A percentile compares a stretch with the other conserved stretches of the same genome.
phyloP scores from a whole-genome alignment of 2,113 vertebrate genomes.

The Ovis aries region ARS-UI_Ramb_v3.0 NC_056055.1:12802501-12803000 shows the following conservation, averaged over 20 bases:
- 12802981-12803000: neutral
- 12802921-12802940: neutral
- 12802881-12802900: neutral
- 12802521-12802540: neutral
- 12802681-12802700: neutral
- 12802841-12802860: neutral
- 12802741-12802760: neutral
- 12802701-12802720: neutral
- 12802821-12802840: neutral
- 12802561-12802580: neutral
- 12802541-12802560: neutral
- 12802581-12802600: neutral
- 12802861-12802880: neutral
- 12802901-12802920: neutral
- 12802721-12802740: neutral
- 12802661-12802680: neutral
- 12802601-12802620: neutral
- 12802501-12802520: neutral
- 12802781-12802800: neutral
- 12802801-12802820: rapidly evolving
- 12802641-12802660: neutral
- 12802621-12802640: neutral
- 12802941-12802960: neutral
- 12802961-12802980: neutral
- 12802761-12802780: neutral